Base-by-base conservation (phyloP, 2,113 vertebrate species). In the Hassar affinis region DNA sequence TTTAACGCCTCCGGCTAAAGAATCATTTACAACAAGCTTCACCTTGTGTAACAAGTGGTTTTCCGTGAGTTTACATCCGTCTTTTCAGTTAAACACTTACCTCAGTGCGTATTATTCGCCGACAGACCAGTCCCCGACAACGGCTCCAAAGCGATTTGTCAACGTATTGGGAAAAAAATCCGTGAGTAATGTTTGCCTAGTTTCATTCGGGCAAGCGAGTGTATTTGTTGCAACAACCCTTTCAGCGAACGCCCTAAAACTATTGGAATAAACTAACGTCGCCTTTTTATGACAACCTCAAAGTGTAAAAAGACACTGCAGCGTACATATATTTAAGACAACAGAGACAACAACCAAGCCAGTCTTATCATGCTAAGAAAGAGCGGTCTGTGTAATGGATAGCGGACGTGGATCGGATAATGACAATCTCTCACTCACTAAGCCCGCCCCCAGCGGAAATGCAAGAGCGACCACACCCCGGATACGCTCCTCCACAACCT, bases 371-470 rank as follows among this genome's bases (percentile, higher is more conserved):
- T 27, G 4, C 49, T 10, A 35, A 18, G n/a, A 51, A n/a, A 47
- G 80, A 14, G 18, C 4, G 4, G 33, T 47, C 8, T 61, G 7
- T 17, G 22, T 38, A 4, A 25, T 35, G 75, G 25, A 22, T 25
- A 54, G 52, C 42, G 35, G 42, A 62, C 78, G 38, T 30, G 56
- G 57, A 62, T 30, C 38, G 42, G 42, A 10, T 22, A 3, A 42
- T 33, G 57, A 17, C 17, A 20, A 20, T n/a, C n/a, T 27, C 59
- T 49, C 78, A 14, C 1, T 79, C 8, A 14, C 4, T 79, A 79
- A 71, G 12, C 68, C 42, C 68, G 47, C 47, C 56, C 78, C 74
- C 66, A 59, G 8, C 33, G 68, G 68, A 85, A 80, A 79, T 6
- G 0, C n/a, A 15, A 54, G 0, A 25, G 68, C 4, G 38, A 11